Base-by-base conservation (phyloP, 1,140 invertebrate genomes). In the Phymorhynchus buccinoides region DNA sequence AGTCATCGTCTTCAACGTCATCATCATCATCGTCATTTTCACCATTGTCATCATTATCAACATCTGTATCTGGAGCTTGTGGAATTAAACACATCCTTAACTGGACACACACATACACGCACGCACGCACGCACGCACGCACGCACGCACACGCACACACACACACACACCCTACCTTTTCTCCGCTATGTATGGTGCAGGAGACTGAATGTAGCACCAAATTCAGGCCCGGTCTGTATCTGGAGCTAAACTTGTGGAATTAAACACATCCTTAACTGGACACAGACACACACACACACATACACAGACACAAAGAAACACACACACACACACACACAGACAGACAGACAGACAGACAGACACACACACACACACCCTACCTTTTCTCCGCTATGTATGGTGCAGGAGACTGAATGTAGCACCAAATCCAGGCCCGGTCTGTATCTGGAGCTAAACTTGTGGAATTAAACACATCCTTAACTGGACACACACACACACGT, bases 41-140 rank as follows among this genome's bases (percentile, higher is more conserved):
- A n/a, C n/a, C n/a, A n/a, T n/a, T n/a, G n/a, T n/a, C n/a, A n/a
- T n/a, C n/a, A n/a, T n/a, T n/a, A n/a, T n/a, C n/a, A n/a, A n/a
- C n/a, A n/a, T n/a, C n/a, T 79, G 84, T 92, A 93, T 80, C 90
- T 84, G 0, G 89, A 52, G 82, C 68, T 94, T 41, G 95, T 94
- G 92, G 98, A 97, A 85, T 95, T 94, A 18, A 98, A 96, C n/a
- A 92, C 91, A 78, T 97, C 97, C 0, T 94, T 91, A 18, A 93
- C 90, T 1, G 97, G 97, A 97, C 97, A 98, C 44, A 95, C 92
- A n/a, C 92, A 14, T 12, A 52, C 22, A 62, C n/a, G 7, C 9
- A 16, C 35, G 27, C 35, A 37, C 39, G 27, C 2, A 30, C 39
- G 3, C 27, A 4, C 68, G 9, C 56, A n/a, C 16, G 18, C 16